Evolutionary conservation across 2,113 vertebrate genomes (phyloP), one percentile per base, ranked within the genome.

Genomic region (Chionis minor): DNA sequence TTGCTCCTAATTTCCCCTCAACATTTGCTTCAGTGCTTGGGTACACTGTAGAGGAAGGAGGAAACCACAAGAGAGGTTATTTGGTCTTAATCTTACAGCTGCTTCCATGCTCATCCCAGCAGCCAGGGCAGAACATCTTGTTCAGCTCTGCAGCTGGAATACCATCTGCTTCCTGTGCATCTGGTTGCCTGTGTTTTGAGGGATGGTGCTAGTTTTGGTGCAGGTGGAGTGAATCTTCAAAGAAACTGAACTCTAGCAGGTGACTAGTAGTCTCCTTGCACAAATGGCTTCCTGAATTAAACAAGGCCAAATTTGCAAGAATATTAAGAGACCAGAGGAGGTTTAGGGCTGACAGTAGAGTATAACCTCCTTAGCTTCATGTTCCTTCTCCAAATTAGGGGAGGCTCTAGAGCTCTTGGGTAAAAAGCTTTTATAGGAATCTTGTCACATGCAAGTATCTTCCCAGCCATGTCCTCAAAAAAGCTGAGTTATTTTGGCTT

Each of bases 251-350:
- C 70, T 81, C 10, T 18, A 84, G 84, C 56, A 89, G 73, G 65
- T 81, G 77, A 78, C 73, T 74, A 9, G 61, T 35, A 85, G 73
- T 94, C 33, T 86, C 51, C 63, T 95, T 77, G 73, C 61, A 85
- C 94, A 95, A 81, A 92, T 89, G 86, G 84, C 65, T 96, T 66
- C 65, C 84, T 69, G 56, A 85, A 22, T 89, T 91, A 71, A 95
- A 81, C 77, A 91, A 81, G 84, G 94, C 77, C 44, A 91, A 87
- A 87, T 81, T 79, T 84, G 44, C 83, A 71, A 27, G 55, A 77
- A 81, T 51, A 63, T 92, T 81, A 54, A 78, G 77, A 86, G 56
- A 40, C 70, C 6, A 4, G 32, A 86, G 69, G 66, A 96, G 40
- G 86, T 77, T n/a, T 86, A 87, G 80, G 65, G 35, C 69, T 79